Evolutionary conservation across 2,888 invertebrate genomes (phyloP), one percentile per base, ranked within the genome.

Genomic region (Oxycera nigricornis): DNA sequence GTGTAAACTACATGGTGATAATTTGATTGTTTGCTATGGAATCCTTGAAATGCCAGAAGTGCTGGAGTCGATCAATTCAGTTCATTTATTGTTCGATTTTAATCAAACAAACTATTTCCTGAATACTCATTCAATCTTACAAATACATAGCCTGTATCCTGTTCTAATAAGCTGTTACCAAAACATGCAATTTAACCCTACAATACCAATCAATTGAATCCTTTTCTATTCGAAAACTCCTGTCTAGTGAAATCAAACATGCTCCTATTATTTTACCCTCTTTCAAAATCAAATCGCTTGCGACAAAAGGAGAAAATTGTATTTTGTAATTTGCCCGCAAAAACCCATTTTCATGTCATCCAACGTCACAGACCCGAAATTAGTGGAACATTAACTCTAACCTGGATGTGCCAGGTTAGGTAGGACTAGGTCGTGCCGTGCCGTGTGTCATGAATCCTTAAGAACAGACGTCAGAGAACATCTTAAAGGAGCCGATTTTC

Each of bases 101-200:
- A n/a, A n/a, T n/a, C n/a, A n/a, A n/a, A n/a, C n/a, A n/a, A n/a
- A n/a, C n/a, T n/a, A n/a, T n/a, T n/a, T n/a, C n/a, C n/a, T n/a
- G n/a, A n/a, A n/a, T n/a, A n/a, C n/a, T n/a, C n/a, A n/a, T n/a
- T n/a, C n/a, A n/a, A n/a, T n/a, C n/a, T n/a, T n/a, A n/a, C n/a
- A n/a, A n/a, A n/a, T n/a, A n/a, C n/a, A n/a, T n/a, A n/a, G n/a
- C n/a, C n/a, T n/a, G n/a, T n/a, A n/a, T n/a, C n/a, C 46, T 14
- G 11, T 7, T 17, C 39, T 74, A 76, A 76, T 73, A 68, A 76
- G 59, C 72, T 74, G 76, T 76, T 74, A 74, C 72, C 73, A 76
- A 76, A 74, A 76, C 74, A 76, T 70, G 52, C 73, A 74, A 72
- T 74, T 73, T 65, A 39, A 6, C 17, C 39, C 39, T 55, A 65